Evolutionary conservation across 2,888 invertebrate genomes (phyloP).

Genomic region (Lymantria monacha): DNA sequence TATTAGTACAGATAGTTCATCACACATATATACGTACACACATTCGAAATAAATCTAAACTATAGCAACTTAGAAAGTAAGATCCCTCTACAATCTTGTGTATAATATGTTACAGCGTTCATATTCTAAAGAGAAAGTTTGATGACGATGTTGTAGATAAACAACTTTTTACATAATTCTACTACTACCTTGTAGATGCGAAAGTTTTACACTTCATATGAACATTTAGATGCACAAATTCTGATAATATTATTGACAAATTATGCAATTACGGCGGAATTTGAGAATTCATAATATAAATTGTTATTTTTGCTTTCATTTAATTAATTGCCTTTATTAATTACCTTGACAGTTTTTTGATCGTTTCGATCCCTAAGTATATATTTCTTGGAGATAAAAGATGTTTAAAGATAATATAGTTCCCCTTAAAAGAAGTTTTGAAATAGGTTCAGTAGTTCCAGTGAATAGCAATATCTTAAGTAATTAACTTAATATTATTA

Average conservation of each 20-base stretch:
- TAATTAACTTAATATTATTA: no score
- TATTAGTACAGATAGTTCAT: no score
- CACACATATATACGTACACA: no score
- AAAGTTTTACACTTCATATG: background rate
- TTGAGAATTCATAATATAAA: background rate
- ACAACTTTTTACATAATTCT: background rate
- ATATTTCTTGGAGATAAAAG: no score
- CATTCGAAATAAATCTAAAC: background rate
- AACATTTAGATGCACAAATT: background rate
- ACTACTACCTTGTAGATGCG: background rate
- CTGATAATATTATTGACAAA: background rate
- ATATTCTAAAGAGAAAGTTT: slow-evolving; percentile 1
- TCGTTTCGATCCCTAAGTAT: no score
- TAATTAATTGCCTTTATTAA: no score
- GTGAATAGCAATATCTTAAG: no score
- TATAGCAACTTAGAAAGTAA: background rate
- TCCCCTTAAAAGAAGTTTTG: no score
- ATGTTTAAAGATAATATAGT: no score
- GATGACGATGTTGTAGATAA: background rate
- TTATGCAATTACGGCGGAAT: background rate
- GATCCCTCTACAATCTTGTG: background rate
- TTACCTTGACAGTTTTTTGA: no score
- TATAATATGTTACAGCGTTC: background rate
- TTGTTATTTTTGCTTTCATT: background rate
- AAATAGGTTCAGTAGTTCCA: no score